Base-by-base conservation (phyloP, 2,888 invertebrate genomes). In the Gymnocheta viridis region DNA sequence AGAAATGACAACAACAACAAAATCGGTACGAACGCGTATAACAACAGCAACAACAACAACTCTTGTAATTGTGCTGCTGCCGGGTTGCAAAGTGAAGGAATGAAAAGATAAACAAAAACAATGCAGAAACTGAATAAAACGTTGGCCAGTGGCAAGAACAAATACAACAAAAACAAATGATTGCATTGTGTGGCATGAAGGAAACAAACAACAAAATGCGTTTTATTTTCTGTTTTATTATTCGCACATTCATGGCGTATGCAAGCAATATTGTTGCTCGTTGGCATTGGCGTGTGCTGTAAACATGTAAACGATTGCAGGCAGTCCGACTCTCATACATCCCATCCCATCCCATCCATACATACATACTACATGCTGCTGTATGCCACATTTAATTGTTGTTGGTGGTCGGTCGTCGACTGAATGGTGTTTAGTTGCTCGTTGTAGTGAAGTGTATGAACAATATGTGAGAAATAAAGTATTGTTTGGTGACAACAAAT, bases 401-500 rank as follows among this genome's bases (percentile, higher is more conserved):
- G 54, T 44, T 47, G n/a, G 14, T 70, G n/a, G n/a, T n/a, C n/a
- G n/a, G n/a, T n/a, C 27, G 19, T 66, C 24, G 22, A 9, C 6
- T 51, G 51, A 35, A 19, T 58, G 24, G 6, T 24, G 19, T n/a
- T n/a, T 14, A 17, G 32, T n/a, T 58, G 44, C 58, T 41, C 4
- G 38, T 41, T 2, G 2, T 19, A 4, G 17, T 27, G 29, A 2
- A 29, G 35, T 14, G n/a, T 67, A 10, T 64, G 51, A 72, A 76
- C 32, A 78, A 70, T 77, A 74, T 73, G 79, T 80, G 79, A 64
- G 79, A 80, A 58, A 49, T 47, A 56, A 49, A 76, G 49, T 60
- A 58, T 80, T 80, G 76, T 66, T 80, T 72, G 83, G 76, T 83
- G 83, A 77, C 83, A 80, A 83, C 82, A 83, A 80, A 83, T 80